Conservation (phyloP, 2,797 vertebrate genomes). For the Danio aesculapii region DNA sequence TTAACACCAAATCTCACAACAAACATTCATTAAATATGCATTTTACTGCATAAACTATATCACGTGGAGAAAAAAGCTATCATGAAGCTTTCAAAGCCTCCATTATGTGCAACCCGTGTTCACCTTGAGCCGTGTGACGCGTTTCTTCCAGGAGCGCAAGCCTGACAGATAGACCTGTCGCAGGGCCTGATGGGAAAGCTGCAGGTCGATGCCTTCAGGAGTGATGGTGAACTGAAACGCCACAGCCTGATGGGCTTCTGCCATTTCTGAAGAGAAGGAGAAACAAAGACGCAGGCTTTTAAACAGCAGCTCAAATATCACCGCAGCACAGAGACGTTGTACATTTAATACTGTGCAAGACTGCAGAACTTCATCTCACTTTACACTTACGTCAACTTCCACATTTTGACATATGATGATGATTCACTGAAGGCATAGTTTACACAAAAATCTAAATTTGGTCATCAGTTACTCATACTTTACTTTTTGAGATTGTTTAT, state of each 20-base stretch:
- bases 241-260: conserved; percentile 85
- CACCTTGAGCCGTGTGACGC: conserved; percentile 80
- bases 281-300: conserved; percentile 7
- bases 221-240: conserved; percentile 87
- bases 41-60: background rate
- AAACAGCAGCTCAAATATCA: conserved; percentile 13
- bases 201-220: conserved; percentile 80
- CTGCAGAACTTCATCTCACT: background rate
- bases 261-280: conserved; percentile 71
- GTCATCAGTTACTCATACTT: too few relatives aligned
- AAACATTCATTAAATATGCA: background rate
- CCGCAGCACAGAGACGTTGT: background rate
- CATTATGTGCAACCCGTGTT: background rate
- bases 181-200: conserved; percentile 82
- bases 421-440: too few relatives aligned
- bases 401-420: too few relatives aligned
- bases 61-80: background rate
- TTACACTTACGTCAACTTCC: too few relatives aligned
- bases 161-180: conserved; percentile 84
- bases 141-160: conserved; percentile 83
- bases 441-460: background rate
- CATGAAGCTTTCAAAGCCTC: background rate
- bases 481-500: too few relatives aligned
- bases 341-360: background rate
- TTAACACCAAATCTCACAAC: background rate